phyloP scores from a whole-genome alignment of 1,140 invertebrate species.

The Phthorimaea operculella region DNA sequence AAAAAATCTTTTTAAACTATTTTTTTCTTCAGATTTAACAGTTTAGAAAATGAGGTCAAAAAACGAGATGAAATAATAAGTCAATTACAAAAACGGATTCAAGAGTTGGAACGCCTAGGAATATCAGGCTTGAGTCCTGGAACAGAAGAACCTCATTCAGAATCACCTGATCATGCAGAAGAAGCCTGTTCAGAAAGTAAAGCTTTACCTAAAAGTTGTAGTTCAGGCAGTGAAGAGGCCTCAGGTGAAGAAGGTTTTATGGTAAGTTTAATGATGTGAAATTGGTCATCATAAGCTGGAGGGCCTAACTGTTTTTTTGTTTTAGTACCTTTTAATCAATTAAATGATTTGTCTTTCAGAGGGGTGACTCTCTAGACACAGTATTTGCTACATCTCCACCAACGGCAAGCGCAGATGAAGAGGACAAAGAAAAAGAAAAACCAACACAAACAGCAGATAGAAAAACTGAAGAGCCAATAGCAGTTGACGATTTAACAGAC shows the following conservation, averaged over 20 bases:
- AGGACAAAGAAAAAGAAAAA: constrained; percentile 20
- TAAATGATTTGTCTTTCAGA: constrained; percentile 38
- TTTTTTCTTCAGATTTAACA: constrained; percentile 77
- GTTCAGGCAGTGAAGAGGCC: constrained; percentile 61
- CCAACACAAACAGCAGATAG: no score
- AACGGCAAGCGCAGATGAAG: constrained; percentile 39
- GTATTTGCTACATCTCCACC: constrained; percentile 71
- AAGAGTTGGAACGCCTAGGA: constrained; percentile 71
- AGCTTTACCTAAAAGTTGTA: constrained; percentile 43
- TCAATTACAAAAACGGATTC: constrained; percentile 77
- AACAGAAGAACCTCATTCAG: constrained; percentile 8
- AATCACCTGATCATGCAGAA: constrained; percentile 2
- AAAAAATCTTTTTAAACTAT: no score
- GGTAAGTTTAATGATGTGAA: no score
- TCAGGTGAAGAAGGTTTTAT: constrained; percentile 62
- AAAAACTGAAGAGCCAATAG: constrained; percentile 14
- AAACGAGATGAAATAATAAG: constrained; percentile 82
- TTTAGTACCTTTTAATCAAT: no score
- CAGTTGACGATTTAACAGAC: constrained; percentile 40
- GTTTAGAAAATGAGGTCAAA: constrained; percentile 79
- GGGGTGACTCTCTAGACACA: constrained; percentile 70
- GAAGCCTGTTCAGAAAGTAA: constrained; percentile 9
- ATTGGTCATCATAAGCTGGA: no score
- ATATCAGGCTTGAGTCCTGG: constrained; percentile 18
- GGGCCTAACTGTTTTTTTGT: no score